Base-by-base conservation (phyloP, 2,797 vertebrate genomes). In the Phoebastria nigripes region DNA sequence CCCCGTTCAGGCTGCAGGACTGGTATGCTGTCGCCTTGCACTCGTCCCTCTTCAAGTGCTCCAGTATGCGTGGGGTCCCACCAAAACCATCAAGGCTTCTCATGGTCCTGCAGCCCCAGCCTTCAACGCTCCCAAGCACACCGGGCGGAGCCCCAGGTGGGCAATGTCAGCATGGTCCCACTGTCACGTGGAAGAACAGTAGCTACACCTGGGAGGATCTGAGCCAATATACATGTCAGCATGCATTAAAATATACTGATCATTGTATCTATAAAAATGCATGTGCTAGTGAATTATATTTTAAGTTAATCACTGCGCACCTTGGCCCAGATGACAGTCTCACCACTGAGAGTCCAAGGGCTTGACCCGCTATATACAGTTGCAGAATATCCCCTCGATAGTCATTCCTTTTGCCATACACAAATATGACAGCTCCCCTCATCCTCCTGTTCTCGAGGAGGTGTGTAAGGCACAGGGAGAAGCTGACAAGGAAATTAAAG, bases 401-500 rank as follows among this genome's bases (percentile, higher is more conserved):
- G 21, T 28, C 12, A 15, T 37, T 82, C 29, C 71, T 70, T 72
- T 63, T 46, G 49, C 41, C 26, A 3, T 8, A 25, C 2, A 54
- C 8, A 78, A 42, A 46, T 14, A 46, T 4, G 81, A 89, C 81
- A 81, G 59, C 39, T 72, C 26, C 11, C 33, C 63, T 49, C 39
- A 29, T 62, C 55, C 28, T 69, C 22, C 33, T 41, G 17, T 49
- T 59, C 82, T 85, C 31, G 3, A 77, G 70, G 66, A 63, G 24
- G 9, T 55, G 16, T 22, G 29, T 58, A 41, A 71, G 54, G 51
- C 81, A 62, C 22, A 33, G 35, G 26, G 90, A 86, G 69, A 61
- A 82, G 70, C 61, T 89, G 67, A 72, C 66, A 82, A 91, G 82
- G 88, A 96, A 93, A 94, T 94, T 33, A 29, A 85, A 87, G 29